Conservation (phyloP, 2,888 invertebrate species). For the Clistopyga incitator region DNA sequence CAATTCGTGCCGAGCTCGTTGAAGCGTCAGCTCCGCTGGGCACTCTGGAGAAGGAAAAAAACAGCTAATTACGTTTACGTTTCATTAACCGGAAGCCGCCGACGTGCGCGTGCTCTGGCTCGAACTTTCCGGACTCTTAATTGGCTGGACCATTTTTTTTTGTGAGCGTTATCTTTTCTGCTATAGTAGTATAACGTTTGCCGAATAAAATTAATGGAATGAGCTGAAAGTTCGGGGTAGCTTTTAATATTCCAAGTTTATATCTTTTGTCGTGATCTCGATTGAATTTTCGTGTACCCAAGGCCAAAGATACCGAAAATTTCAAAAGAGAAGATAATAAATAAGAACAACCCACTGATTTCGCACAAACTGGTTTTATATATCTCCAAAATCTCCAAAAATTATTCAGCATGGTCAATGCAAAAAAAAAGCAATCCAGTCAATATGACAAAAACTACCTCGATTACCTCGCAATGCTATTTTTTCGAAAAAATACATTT, state of each 20-base stretch:
- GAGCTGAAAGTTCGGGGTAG: neutral
- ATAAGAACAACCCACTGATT: too few relatives aligned
- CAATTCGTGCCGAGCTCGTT: conserved; percentile 37
- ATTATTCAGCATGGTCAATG: too few relatives aligned
- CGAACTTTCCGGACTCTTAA: conserved; percentile 58
- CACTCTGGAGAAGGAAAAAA: conserved; percentile 32
- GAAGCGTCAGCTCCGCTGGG: neutral
- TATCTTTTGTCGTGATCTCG: neutral
- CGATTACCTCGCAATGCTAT: too few relatives aligned
- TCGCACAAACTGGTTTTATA: too few relatives aligned
- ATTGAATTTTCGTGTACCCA: neutral
- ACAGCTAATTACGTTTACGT: conserved; percentile 65
- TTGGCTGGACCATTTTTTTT: conserved; percentile 44
- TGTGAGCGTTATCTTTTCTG: conserved; percentile 15
- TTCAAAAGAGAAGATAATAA: too few relatives aligned
- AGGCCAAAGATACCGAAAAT: neutral
- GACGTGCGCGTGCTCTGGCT: conserved; percentile 43
- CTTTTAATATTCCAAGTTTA: neutral
- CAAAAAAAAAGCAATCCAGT: too few relatives aligned
- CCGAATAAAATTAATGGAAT: conserved; percentile 1
- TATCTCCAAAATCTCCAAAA: too few relatives aligned
- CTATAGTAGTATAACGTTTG: conserved; percentile 1
- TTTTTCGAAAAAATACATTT: too few relatives aligned
- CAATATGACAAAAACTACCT: too few relatives aligned
- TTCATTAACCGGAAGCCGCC: conserved; percentile 57